Evolutionary conservation across 2,888 invertebrate genomes (phyloP).

Genomic region (Lithodes maja): DNA sequence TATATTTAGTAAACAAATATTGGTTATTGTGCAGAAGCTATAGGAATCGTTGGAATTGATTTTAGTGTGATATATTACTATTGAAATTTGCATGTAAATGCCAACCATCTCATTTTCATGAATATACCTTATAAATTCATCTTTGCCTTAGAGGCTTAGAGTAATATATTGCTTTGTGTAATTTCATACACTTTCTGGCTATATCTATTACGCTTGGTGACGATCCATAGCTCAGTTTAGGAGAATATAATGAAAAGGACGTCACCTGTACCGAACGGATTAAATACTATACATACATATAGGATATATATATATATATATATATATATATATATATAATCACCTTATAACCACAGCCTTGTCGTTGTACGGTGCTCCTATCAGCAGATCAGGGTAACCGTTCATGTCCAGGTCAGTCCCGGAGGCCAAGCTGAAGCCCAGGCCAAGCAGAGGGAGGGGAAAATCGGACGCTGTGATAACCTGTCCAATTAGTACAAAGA

Average conservation of each 20-base stretch:
- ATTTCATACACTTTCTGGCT: background rate
- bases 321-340: too few species aligned
- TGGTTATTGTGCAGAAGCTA: too few species aligned
- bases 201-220: too few species aligned
- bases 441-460: background rate
- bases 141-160: too few species aligned
- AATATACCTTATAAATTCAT: background rate
- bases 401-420: constrained; percentile 17
- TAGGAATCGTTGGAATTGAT: too few species aligned
- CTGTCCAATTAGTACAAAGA: background rate
- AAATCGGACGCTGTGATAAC: constrained; percentile 11
- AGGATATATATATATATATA: too few species aligned
- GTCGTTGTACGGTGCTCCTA: constrained; percentile 24
- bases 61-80: too few species aligned
- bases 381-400: constrained; percentile 20
- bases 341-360: constrained; percentile 23
- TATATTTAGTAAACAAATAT: too few species aligned
- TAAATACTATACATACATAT: too few species aligned
- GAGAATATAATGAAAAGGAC: background rate
- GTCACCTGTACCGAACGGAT: too few species aligned
- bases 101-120: background rate
- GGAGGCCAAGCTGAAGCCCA: constrained; percentile 33
- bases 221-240: background rate
- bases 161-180: too few species aligned
- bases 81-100: background rate